Percentiles rank a stretch among this genome's conserved stretches.
Evolutionary conservation across 1,140 invertebrate genomes (phyloP).

Genomic region (Stegodyphus mimosarum): DNA sequence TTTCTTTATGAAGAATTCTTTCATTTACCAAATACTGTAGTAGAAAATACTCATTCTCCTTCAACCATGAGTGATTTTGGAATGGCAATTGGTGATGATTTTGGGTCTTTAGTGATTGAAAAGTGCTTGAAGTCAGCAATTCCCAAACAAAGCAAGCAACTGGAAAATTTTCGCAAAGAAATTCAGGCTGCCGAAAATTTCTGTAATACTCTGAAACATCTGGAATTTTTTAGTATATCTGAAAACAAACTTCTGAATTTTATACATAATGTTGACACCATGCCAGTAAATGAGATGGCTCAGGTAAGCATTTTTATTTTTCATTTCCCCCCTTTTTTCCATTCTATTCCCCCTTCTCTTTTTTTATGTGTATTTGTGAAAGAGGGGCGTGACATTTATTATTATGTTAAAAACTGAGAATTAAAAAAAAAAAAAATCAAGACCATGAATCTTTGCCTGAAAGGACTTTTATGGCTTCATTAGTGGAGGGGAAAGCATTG

Average conservation of each 20-base stretch:
- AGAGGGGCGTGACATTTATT: too few relatives aligned
- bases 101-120: conserved; percentile 77
- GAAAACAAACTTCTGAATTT: conserved; percentile 75
- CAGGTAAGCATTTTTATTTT: conserved; percentile 65
- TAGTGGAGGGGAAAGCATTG: too few relatives aligned
- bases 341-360: background rate
- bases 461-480: too few relatives aligned
- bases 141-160: conserved; percentile 78
- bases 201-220: conserved; percentile 73
- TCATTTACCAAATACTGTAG: conserved; percentile 67
- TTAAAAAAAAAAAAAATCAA: too few relatives aligned
- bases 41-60: conserved; percentile 67
- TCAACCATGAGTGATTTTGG: conserved; percentile 76
- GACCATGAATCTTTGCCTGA: too few relatives aligned
- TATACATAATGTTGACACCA: conserved; percentile 79
- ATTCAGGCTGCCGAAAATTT: conserved; percentile 76
- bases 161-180: conserved; percentile 76
- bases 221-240: conserved; percentile 67
- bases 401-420: too few relatives aligned
- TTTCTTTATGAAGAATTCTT: conserved; percentile 73
- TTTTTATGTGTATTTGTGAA: background rate
- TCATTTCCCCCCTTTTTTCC: background rate
- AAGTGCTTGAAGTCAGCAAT: conserved; percentile 81
- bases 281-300: conserved; percentile 84
- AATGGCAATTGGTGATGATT: conserved; percentile 73